Evolutionary conservation across 2,888 invertebrate species (phyloP), one percentile per base, ranked within the genome.

Genomic region (Lasioglossum marginatum): DNA sequence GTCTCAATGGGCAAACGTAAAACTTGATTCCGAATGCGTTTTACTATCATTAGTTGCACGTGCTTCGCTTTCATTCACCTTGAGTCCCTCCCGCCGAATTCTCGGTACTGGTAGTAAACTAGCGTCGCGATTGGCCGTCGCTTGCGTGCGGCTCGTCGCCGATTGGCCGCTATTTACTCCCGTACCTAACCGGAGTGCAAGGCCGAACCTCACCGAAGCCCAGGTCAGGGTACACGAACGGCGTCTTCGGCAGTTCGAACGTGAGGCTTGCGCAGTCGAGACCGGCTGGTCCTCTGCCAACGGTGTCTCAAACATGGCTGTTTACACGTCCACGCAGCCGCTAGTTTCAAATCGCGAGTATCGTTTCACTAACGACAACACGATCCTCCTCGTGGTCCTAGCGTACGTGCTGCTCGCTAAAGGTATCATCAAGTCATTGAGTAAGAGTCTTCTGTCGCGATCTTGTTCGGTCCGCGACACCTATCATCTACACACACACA

Each of bases 21-120:
- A 88, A 88, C 77, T 82, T 78, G 77, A 81, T 82, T 74, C 78
- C 89, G 87, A 89, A 87, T 85, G 86, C 83, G 81, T 79, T 87
- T 85, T 83, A 86, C 87, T 85, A 84, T 88, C 90, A 82, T 87
- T 87, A 89, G 87, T 88, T 88, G 92, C 91, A 92, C 92, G 92
- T 92, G 91, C 88, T 90, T 86, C 77, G 81, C 83, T 87, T 88
- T 87, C 90, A 91, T 89, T 88, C 88, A 88, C 77, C 87, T 89
- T 85, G 87, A 89, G 87, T 87, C 82, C 89, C 88, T 91, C 91
- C 92, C 90, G 91, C 88, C 88, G 89, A 90, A 88, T 88, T 82
- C 82, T 63, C 81, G 80, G 71, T 57, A 60, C 75, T 63, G 68
- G 68, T 81, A 43, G 81, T 79, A 88, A 86, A 81, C 83, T n/a